Base-by-base conservation (phyloP, 2,113 vertebrate genomes). In the Origma solitaria region DNA sequence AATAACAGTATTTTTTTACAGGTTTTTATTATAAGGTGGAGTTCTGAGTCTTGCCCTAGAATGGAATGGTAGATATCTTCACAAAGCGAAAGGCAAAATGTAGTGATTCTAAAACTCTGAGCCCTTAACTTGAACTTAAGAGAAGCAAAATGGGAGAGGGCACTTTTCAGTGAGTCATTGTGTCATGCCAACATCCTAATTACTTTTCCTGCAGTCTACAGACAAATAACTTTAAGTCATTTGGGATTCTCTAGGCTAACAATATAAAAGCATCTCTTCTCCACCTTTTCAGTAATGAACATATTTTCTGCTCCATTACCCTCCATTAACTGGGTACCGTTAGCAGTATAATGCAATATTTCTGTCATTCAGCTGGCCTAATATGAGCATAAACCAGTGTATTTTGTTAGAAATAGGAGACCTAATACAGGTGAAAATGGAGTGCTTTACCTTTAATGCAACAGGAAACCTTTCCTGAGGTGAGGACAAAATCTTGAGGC, bases 221-320 rank as follows among this genome's bases (percentile, higher is more conserved):
- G 72, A 62, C 8, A 82, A 69, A 71, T 61, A 84, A 68, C 31
- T 60, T 86, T 42, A 23, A 77, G 64, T 54, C 28, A 21, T 72
- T 91, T 51, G 30, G 61, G 44, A 65, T 83, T 89, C 91, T 87
- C 49, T 61, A 86, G 31, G 45, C 49, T 85, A 95, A 70, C 3
- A 4, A 58, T 81, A 81, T 54, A 77, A 88, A 95, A 94, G 30
- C 38, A 77, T 76, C 72, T 65, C 83, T 86, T 87, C 51, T 86
- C 27, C 81, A 92, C 13, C 44, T 95, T 92, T 93, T 81, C 54
- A 64, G 27, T 93, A 95, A 94, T 71, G 61, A 93, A 95, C 22
- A 38, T 73, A 90, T 95, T 95, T 97, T 95, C 77, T 90, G 51
- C 42, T 93, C 75, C 68, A 89, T 93, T 94, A 69, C 49, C 21